Conservation (phyloP, 2,888 invertebrate species). For the Amphipoea lucens region DNA sequence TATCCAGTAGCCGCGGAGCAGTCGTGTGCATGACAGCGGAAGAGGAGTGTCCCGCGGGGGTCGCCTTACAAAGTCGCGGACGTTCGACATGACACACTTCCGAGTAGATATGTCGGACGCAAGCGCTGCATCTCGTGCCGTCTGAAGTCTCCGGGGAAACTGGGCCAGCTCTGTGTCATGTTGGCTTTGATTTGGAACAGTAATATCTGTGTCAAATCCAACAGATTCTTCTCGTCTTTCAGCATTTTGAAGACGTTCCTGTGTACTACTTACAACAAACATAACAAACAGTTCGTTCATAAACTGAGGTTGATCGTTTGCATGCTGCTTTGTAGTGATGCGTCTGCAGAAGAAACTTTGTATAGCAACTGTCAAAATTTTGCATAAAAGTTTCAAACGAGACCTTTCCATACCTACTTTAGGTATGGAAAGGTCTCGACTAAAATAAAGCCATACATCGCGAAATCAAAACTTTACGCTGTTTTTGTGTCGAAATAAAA, state of each 20-base stretch:
- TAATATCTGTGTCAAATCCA: slow-evolving; percentile 44
- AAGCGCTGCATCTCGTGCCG: slow-evolving; percentile 4
- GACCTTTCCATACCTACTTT: not conserved
- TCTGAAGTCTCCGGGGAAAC: slow-evolving; percentile 17
- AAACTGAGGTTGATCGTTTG: slow-evolving; percentile 29
- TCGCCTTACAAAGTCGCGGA: slow-evolving; percentile 63
- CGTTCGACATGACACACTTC: slow-evolving; percentile 31
- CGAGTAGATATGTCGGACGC: not conserved
- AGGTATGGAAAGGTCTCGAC: not conserved
- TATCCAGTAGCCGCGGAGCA: slow-evolving; percentile 49
- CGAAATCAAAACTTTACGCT: slow-evolving; percentile 26
- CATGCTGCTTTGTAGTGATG: slow-evolving; percentile 10
- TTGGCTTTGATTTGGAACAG: slow-evolving; percentile 22
- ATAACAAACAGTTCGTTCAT: slow-evolving; percentile 28
- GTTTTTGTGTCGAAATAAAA: slow-evolving; percentile 33
- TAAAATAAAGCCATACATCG: slow-evolving; percentile 22
- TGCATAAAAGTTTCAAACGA: not conserved
- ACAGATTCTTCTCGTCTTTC: slow-evolving; percentile 21
- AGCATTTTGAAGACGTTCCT: slow-evolving; percentile 11
- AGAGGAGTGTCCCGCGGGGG: slow-evolving; percentile 58
- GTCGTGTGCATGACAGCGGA: slow-evolving; percentile 52
- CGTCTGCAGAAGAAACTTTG: not conserved
- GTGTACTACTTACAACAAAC: slow-evolving; percentile 26
- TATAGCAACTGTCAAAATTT: not conserved
- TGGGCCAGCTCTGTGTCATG: slow-evolving; percentile 24